phyloP scores from a whole-genome alignment of 2,797 vertebrate genomes.

The Oryzias sinensis region DNA sequence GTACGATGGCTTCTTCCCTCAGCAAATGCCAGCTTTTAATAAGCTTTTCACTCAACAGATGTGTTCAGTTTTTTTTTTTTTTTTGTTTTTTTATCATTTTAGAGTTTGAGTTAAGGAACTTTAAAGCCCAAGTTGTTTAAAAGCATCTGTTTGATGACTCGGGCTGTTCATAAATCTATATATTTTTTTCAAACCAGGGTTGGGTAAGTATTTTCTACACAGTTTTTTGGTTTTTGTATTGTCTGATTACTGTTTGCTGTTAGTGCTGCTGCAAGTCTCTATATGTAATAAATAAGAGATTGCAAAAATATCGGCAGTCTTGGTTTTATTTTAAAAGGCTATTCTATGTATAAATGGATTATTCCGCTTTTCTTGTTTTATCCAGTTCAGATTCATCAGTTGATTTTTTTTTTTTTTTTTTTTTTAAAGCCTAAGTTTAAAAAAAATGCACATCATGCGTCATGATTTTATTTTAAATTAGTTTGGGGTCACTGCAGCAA shows the following conservation, averaged over 20 bases:
- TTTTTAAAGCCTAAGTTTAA: too few species aligned
- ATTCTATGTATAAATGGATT: too few species aligned
- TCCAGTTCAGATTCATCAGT: too few species aligned
- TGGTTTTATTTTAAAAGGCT: too few species aligned
- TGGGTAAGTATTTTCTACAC: constrained; percentile 84
- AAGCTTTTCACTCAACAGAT: constrained; percentile 46
- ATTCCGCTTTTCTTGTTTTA: too few species aligned
- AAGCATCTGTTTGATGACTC: background rate
- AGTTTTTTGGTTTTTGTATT: constrained; percentile 57
- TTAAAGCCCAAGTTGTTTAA: constrained; percentile 17
- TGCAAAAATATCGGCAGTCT: constrained; percentile 23
- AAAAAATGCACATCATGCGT: too few species aligned
- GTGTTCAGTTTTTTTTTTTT: constrained; percentile 49
- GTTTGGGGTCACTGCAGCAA: too few species aligned
- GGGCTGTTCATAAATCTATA: constrained; percentile 37
- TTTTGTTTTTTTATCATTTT: constrained; percentile 8
- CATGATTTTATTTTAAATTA: too few species aligned
- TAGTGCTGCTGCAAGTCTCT: constrained; percentile 61
- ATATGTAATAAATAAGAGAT: constrained; percentile 66
- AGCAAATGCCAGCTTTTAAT: constrained; percentile 59
- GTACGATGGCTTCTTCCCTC: constrained; percentile 24
- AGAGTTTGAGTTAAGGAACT: constrained; percentile 39
- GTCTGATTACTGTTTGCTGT: constrained; percentile 76
- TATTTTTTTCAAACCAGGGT: constrained; percentile 65
- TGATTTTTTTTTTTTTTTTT: too few species aligned